Evolutionary conservation across 1,140 invertebrate genomes (phyloP), one percentile per base, ranked within the genome.

Genomic region (Drosophila miranda): DNA sequence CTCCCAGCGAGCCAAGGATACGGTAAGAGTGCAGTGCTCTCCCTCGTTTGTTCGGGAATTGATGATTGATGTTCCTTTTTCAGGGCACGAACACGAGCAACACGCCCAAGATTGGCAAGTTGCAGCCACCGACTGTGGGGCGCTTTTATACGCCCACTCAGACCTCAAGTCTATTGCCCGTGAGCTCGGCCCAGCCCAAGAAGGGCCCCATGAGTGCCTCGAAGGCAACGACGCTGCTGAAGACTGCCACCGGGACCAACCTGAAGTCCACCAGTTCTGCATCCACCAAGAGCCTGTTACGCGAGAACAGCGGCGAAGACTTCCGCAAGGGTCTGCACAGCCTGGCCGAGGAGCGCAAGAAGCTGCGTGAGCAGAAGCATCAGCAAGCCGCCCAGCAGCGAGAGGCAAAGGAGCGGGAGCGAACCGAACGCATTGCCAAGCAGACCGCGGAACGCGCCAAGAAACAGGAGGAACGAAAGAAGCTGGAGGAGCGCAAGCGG

Each of bases 331-430:
- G 89, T 45, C 48, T 87, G 2, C 80, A 89, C 56, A 80, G 73
- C 44, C 67, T 87, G 69, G 91, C 89, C 3, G 94, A 94, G 74
- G 93, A 93, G 45, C 93, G 92, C 43, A 93, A 91, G 69, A 92
- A 92, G 56, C 93, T 92, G 74, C 90, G 93, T 1, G 92, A 94
- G 64, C 92, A 93, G 54, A 94, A 94, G 58, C 93, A 94, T 80
- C 64, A 91, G 13, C 93, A 93, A 60, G 94, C 92, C 8, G 93
- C 92, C 55, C 90, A 93, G 61, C 91, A 92, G n/a, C 91, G 93
- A 9, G 93, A 94, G 64, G 92, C 91, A 2, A 92, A 93, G 54
- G 93, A 94, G 52, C 92, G 91, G 45, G 93, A 81, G 91, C 91
- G 82, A 57, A 92, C 72, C 34, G 91, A 74, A 90, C 91, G 86